These are phyloP conservation scores for Sesia bembeciformis DNA, from an alignment of 2,888 invertebrate genomes.

Conservation along the genomic window DNA sequence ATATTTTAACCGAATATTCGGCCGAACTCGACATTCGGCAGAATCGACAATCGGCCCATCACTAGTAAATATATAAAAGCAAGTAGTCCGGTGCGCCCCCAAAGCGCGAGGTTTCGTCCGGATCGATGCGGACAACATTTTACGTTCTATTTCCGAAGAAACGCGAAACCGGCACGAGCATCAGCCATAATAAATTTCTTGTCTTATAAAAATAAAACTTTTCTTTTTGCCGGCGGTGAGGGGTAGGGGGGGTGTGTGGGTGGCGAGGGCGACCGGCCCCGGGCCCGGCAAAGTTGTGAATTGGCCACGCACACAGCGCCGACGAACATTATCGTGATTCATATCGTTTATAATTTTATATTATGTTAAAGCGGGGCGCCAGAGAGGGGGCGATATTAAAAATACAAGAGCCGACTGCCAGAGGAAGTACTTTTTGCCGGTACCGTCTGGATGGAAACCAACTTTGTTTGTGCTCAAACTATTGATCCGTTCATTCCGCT, in stretches of 20 bases:
- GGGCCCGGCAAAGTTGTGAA: constrained; percentile 61
- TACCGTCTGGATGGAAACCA: constrained; percentile 59
- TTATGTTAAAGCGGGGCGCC: constrained; percentile 64
- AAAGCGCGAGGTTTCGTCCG: neutral
- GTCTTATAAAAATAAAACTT: constrained; percentile 73
- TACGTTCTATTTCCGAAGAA: constrained; percentile 64
- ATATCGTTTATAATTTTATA: constrained; percentile 74
- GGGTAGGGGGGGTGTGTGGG: constrained; percentile 18
- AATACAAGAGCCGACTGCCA: constrained; percentile 52
- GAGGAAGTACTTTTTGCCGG: constrained; percentile 46
- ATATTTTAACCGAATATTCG: too few species aligned
- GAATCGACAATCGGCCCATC: too few species aligned
- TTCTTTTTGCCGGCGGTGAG: constrained; percentile 62
- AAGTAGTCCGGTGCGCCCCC: neutral
- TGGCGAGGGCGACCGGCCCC: constrained; percentile 15
- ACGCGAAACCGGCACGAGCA: constrained; percentile 64
- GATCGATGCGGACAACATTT: constrained; percentile 28
- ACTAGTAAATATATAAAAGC: too few species aligned
- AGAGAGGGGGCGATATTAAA: constrained; percentile 59
- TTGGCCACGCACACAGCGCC: constrained; percentile 62
- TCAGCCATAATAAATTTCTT: constrained; percentile 71
- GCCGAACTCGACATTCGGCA: too few species aligned
- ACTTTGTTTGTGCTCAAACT: constrained; percentile 61
- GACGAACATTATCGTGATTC: constrained; percentile 71
- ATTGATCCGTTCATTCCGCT: constrained; percentile 42